These are phyloP conservation scores for Callorhinus ursinus DNA, from an alignment of 2,113 vertebrate species.

Conservation along the genomic window DNA sequence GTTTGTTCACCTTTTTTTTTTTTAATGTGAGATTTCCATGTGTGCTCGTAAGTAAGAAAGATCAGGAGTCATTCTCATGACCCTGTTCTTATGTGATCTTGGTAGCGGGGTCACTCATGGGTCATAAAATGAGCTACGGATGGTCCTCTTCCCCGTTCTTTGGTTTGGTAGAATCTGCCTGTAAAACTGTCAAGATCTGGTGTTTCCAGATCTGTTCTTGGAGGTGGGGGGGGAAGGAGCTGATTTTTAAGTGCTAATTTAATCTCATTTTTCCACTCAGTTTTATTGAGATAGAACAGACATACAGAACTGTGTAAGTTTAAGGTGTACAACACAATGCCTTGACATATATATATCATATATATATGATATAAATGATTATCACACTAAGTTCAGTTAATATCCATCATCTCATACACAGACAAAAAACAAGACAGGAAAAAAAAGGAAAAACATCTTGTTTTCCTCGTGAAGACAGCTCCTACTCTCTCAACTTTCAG, in stretches of 20 bases:
- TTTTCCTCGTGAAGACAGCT: neutral
- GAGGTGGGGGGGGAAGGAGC: neutral
- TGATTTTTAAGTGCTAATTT: neutral
- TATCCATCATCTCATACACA: neutral
- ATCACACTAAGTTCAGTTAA: neutral
- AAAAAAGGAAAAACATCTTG: neutral
- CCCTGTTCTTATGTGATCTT: neutral
- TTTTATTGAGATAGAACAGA: neutral
- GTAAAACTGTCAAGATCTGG: neutral
- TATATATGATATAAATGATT: neutral
- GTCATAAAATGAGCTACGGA: neutral
- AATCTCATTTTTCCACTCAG: neutral
- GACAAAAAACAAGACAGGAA: neutral
- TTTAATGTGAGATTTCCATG: neutral
- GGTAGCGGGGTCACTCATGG: neutral
- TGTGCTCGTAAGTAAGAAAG: neutral
- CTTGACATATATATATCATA: neutral
- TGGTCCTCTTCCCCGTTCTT: neutral
- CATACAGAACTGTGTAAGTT: neutral
- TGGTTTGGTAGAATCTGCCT: conserved; percentile 4
- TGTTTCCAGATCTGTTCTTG: neutral
- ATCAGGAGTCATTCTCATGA: neutral
- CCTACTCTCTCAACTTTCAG: neutral
- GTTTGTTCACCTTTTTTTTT: neutral
- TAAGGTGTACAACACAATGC: neutral